Evolutionary conservation across 92 coral and sea anemone species (phyloP).

Genomic region (Zoanthus solanderi): DNA sequence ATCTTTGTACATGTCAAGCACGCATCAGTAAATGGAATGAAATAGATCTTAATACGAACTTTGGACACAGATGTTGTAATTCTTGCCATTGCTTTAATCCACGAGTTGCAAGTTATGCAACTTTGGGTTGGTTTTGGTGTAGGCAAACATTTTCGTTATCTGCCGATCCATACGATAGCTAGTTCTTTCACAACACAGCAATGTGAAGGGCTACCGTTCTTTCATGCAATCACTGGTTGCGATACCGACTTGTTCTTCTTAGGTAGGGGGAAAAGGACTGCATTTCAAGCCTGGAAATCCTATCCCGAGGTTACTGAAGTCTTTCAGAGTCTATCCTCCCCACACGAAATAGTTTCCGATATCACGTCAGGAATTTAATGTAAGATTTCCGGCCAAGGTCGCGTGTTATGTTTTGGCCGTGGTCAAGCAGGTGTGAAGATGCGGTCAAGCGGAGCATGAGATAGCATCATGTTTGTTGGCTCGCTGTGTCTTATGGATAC

Average conservation of each 20-base stretch:
- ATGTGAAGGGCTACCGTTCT: constrained; percentile 54
- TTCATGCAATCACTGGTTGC: too few species aligned
- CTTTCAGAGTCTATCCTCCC: background rate
- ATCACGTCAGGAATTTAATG: constrained; percentile 13
- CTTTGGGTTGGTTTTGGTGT: constrained; percentile 62
- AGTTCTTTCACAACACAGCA: constrained; percentile 31
- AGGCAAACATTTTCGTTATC: constrained; percentile 58
- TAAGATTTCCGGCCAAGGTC: constrained; percentile 14
- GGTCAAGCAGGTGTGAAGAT: constrained; percentile 20
- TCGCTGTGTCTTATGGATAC: constrained; percentile 13
- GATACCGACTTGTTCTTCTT: background rate
- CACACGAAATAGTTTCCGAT: background rate
- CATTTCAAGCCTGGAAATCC: background rate
- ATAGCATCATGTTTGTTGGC: constrained; percentile 1
- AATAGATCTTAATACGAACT: background rate
- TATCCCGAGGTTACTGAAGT: background rate
- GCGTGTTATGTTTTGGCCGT: constrained; percentile 14
- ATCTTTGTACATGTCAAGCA: background rate
- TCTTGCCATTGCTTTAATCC: background rate
- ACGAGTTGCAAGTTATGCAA: background rate
- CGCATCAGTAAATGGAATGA: background rate
- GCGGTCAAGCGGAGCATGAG: constrained; percentile 16
- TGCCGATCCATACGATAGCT: constrained; percentile 60
- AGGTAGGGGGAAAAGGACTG: background rate
- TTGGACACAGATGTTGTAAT: background rate